Evolutionary conservation across 2,797 vertebrate species (phyloP).

Genomic region (Crenichthys baileyi): DNA sequence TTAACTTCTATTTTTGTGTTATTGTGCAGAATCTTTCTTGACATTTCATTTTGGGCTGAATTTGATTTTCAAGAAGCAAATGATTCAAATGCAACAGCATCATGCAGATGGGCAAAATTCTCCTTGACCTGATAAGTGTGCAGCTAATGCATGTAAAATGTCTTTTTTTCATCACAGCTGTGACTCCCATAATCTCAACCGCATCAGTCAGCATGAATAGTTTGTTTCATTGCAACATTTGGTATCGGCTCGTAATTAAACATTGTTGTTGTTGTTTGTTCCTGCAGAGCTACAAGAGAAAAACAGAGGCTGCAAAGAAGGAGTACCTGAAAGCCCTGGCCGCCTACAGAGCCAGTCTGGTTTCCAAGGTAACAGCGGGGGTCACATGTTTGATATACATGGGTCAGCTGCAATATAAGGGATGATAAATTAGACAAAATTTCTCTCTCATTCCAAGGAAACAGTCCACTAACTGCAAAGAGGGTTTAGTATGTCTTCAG

Average conservation of each 20-base stretch:
- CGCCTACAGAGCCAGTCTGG: slow-evolving; percentile 97
- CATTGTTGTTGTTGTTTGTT: slow-evolving; percentile 72
- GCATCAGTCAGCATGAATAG: slow-evolving; percentile 43
- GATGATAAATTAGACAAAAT: slow-evolving; percentile 80
- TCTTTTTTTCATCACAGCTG: slow-evolving; percentile 30
- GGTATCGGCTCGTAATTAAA: slow-evolving; percentile 68
- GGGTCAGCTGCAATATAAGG: slow-evolving; percentile 80
- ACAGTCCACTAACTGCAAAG: slow-evolving; percentile 57
- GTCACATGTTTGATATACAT: slow-evolving; percentile 83
- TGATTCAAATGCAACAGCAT: slow-evolving; percentile 28
- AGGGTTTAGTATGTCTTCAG: slow-evolving; percentile 22
- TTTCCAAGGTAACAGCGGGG: slow-evolving; percentile 94
- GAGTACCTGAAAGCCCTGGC: slow-evolving; percentile 99
- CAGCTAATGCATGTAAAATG: slow-evolving; percentile 35
- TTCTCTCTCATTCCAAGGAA: slow-evolving; percentile 67
- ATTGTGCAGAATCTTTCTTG: slow-evolving; percentile 19
- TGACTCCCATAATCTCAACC: slow-evolving; percentile 50
- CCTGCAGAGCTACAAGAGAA: slow-evolving; percentile 97
- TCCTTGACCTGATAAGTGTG: slow-evolving; percentile 34
- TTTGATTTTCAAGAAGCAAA: slow-evolving; percentile 24
- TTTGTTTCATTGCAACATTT: slow-evolving; percentile 59
- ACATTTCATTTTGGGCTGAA: slow-evolving; percentile 26
- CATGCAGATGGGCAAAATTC: slow-evolving; percentile 43
- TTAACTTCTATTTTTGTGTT: slow-evolving; percentile 37
- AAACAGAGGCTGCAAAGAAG: slow-evolving; percentile 99